Conservation (phyloP, 1,140 invertebrate species). For the Aporrectodea caliginosa region DNA sequence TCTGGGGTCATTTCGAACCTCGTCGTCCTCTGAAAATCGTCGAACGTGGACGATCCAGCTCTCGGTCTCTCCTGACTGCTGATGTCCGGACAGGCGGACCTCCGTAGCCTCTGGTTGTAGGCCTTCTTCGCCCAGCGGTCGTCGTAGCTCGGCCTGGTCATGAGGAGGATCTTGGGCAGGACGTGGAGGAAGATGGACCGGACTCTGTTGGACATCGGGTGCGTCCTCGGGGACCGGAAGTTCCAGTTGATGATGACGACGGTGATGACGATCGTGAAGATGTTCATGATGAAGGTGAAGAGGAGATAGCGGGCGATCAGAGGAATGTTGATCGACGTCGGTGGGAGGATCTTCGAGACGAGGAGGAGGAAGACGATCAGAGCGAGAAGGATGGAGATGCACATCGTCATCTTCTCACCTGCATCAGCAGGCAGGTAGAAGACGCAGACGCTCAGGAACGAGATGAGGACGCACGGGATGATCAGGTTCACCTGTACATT, state of each 20-base stretch:
- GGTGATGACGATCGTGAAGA: conserved; percentile 95
- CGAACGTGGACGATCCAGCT: not conserved
- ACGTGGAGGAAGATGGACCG: conserved; percentile 50
- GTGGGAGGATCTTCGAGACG: conserved; percentile 97
- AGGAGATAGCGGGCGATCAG: conserved; percentile 96
- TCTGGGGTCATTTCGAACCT: conserved; percentile 59
- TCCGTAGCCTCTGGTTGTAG: not conserved
- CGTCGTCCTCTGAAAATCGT: not conserved
- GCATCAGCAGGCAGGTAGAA: conserved; percentile 87
- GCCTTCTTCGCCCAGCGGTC: conserved; percentile 1
- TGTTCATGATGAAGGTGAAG: conserved; percentile 99
- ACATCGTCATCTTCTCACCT: conserved; percentile 77
- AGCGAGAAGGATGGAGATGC: conserved; percentile 97
- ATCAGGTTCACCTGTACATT: conserved; percentile 98
- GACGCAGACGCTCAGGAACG: conserved; percentile 95
- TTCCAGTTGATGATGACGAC: conserved; percentile 99
- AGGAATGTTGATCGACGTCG: conserved; percentile 65
- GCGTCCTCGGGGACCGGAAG: conserved; percentile 83
- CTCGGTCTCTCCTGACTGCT: not conserved
- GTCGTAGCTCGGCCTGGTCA: conserved; percentile 45
- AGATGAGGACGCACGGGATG: conserved; percentile 95
- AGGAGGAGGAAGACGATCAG: conserved; percentile 97
- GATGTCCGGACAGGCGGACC: conserved; percentile 11
- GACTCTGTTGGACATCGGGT: conserved; percentile 52
- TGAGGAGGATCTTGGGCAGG: conserved; percentile 50